phyloP scores from a whole-genome alignment of 2,113 vertebrate species.

The Sylvia atricapilla region DNA sequence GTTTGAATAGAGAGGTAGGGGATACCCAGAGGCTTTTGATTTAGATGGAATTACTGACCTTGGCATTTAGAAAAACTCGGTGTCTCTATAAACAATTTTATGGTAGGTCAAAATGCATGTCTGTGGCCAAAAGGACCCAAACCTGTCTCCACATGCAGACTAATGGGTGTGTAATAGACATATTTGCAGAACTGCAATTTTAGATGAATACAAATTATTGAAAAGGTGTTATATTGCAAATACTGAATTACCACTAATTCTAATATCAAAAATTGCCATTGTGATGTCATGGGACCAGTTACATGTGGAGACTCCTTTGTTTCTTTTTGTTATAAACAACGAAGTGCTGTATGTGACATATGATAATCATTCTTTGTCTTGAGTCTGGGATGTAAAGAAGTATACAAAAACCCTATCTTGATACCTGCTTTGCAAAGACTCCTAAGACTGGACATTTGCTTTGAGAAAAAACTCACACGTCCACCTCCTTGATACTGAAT shows the following conservation, averaged over 20 bases:
- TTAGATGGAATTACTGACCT: not conserved
- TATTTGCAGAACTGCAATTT: not conserved
- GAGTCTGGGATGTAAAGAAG: not conserved
- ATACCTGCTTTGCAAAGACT: not conserved
- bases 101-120: not conserved
- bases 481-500: not conserved
- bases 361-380: not conserved
- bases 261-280: not conserved
- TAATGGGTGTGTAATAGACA: not conserved
- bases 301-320: not conserved
- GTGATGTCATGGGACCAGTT: not conserved
- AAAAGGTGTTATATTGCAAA: not conserved
- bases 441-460: not conserved
- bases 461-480: not conserved
- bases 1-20: not conserved
- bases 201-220: not conserved
- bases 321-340: not conserved
- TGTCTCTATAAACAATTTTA: not conserved
- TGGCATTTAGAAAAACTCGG: not conserved
- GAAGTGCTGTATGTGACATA: not conserved
- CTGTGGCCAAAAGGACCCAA: not conserved
- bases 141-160: not conserved
- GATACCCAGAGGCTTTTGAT: not conserved
- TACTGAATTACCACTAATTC: not conserved
- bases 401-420: not conserved